Evolutionary conservation across 2,113 vertebrate species (phyloP), one percentile per base, ranked within the genome.

Genomic region (Sigmodon hispidus): DNA sequence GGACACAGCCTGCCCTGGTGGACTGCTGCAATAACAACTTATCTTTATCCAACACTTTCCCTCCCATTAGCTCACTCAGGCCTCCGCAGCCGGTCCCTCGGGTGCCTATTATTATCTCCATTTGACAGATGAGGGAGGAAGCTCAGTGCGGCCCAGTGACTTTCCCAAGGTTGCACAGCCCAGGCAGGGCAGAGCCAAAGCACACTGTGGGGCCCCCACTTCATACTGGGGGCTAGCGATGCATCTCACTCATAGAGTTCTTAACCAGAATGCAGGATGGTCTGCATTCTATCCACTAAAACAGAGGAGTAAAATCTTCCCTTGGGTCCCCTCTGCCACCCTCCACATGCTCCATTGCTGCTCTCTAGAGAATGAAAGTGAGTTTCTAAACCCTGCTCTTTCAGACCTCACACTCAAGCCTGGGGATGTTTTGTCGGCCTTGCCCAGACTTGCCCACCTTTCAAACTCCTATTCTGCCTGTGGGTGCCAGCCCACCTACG

Each of bases 31-130:
- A 72, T 72, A 95, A 92, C 72, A 90, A 95, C 93, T 95, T 80
- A 90, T 45, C 3, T 77, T 95, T 87, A 36, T 61, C 87, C 40
- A 36, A 95, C 90, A 90, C 85, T 95, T 94, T 94, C 92, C 85
- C 94, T 96, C 90, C 96, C 95, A 88, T 97, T 97, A 97, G 93
- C 92, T 96, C 93, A 69, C 26, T 90, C 73, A 65, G 83, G 79
- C 92, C 89, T 92, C 90, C 92, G 61, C 80, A 45, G 17, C n/a
- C 59, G 3, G 67, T 70, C 96, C 97, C 76, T 19, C 0, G 52
- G 91, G 90, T 91, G 24, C 89, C 95, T 94, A 70, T 95, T 93
- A 96, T 79, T 96, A 69, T 83, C 96, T 96, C 80, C 90, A 45
- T 79, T 85, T 95, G 96, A 95, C 85, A 90, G 90, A 95, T 77